Evolutionary conservation across 2,888 invertebrate genomes (phyloP), one percentile per base, ranked within the genome.

Genomic region (Isotomurus palustris): DNA sequence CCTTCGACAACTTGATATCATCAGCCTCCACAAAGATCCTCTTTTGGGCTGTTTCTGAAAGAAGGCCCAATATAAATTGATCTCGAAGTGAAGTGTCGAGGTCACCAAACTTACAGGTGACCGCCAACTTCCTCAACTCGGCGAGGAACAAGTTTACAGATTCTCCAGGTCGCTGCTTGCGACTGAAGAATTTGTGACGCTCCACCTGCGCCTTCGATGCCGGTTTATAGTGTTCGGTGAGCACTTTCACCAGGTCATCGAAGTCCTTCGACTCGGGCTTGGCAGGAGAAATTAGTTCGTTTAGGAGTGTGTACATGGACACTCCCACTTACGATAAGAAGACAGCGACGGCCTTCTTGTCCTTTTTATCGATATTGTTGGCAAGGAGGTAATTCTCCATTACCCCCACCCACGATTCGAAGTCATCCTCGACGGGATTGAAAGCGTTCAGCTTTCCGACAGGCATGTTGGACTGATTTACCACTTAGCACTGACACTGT

Each of bases 11-110:
- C 1, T 12, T 3, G 5, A 62, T 27, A 5, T 27, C 22, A 27
- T 62, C 58, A 17, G 40, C 48, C 25, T 59, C 49, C 1, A 52
- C 44, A 45, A 62, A 62, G 1, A 59, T 21, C 1, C 22, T 22
- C 8, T 27, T 19, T 21, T 63, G 63, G 2, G 60, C 51, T 6
- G 14, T 1, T 45, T 60, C 60, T 22, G 44, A 47, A 1, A 4
- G 2, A 1, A 60, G 28, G 1, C 62, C 62, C 45, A 62, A 57
- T 1, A 62, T 35, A 28, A 57, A 27, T 35, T 61, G 61, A 17
- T 61, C 61, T 1, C 61, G 45, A 2, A 61, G 45, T 1, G 38
- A 24, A 1, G 17, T 35, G 14, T 58, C 51, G 4, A 61, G 22
- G 12, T 49, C 49, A 4, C 17, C 17, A 22, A 58, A 58, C 19